A percentile compares a stretch with the other conserved stretches of the same genome.
Conservation (phyloP, 2,888 invertebrate species). For the Neoaliturus tenellus region DNA sequence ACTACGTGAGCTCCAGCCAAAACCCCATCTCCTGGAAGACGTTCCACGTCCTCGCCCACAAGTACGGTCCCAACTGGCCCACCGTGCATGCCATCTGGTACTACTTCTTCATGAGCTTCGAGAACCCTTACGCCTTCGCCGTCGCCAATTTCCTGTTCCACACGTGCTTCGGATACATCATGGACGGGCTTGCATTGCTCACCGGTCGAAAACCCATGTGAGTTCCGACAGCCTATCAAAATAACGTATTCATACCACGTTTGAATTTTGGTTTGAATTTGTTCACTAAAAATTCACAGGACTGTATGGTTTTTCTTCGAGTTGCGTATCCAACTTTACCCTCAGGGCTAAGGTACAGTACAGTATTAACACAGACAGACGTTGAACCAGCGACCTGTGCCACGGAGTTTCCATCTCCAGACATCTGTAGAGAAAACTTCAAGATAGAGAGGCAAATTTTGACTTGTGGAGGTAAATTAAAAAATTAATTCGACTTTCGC, state of each 20-base stretch:
- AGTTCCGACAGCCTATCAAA: conserved; percentile 45
- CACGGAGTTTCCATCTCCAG: too few species aligned
- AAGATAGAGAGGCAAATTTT: too few species aligned
- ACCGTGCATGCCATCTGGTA: conserved; percentile 75
- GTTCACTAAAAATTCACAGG: too few species aligned
- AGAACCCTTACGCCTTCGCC: conserved; percentile 61
- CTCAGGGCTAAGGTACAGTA: too few species aligned
- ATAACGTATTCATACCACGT: not conserved
- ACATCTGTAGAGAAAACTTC: too few species aligned
- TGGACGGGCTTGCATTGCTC: conserved; percentile 62
- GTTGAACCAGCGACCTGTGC: too few species aligned
- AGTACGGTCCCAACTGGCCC: conserved; percentile 76
- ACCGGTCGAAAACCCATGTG: conserved; percentile 64
- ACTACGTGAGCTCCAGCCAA: conserved; percentile 89
- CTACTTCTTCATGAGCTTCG: conserved; percentile 63
- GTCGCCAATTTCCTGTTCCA: conserved; percentile 63
- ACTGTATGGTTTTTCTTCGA: too few species aligned
- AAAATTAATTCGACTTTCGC: too few species aligned
- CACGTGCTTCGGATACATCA: conserved; percentile 65
- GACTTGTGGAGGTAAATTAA: too few species aligned
- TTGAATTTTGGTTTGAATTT: not conserved
- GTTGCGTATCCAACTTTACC: too few species aligned
- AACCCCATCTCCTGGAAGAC: conserved; percentile 89
- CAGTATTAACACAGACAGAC: too few species aligned
- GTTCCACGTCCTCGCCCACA: conserved; percentile 76